Evolutionary conservation across 2,113 vertebrate species (phyloP), one percentile per base, ranked within the genome.

Genomic region (Copsychus sechellarum): DNA sequence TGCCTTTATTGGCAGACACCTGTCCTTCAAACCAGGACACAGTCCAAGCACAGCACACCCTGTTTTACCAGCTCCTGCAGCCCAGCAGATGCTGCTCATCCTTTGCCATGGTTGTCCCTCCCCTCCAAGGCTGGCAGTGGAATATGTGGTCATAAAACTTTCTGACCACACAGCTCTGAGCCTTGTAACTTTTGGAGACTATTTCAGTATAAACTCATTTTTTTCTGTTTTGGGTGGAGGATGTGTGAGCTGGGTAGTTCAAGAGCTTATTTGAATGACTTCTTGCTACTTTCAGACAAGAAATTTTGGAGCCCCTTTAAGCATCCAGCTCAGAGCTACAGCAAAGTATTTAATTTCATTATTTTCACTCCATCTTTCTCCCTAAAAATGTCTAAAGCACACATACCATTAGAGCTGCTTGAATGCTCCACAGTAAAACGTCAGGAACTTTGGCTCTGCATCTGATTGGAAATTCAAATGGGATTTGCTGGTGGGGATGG

Each of bases 381-480:
- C 71, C 65, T 77, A 54, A 65, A 89, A 88, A 83, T 14, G 51
- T 81, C 88, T 62, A 3, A 56, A 78, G 25, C 76, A 42, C 57
- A 60, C 58, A 7, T 8, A 62, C n/a, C 47, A 23, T 83, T 70
- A 77, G 86, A 83, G 71, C 78, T 12, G 47, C 82, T 70, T 28
- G 54, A 66, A 19, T 12, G 64, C 17, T 2, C 40, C 28, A 12
- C 36, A 43, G 88, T 43, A 8, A 77, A 69, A 71, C 81, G 76
- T 65, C 78, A 53, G 90, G 47, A 85, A 74, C 33, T 66, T 85
- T 62, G 94, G 76, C 53, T 2, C n/a, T 21, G 5, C 17, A 2
- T 40, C 72, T 66, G 58, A 38, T 67, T 90, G 92, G 91, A 81
- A 96, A 93, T 93, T 86, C 72, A 90, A n/a, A 66, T 90, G 42